Evolutionary conservation across 2,113 vertebrate species (phyloP).

Genomic region (Eonycteris spelaea): DNA sequence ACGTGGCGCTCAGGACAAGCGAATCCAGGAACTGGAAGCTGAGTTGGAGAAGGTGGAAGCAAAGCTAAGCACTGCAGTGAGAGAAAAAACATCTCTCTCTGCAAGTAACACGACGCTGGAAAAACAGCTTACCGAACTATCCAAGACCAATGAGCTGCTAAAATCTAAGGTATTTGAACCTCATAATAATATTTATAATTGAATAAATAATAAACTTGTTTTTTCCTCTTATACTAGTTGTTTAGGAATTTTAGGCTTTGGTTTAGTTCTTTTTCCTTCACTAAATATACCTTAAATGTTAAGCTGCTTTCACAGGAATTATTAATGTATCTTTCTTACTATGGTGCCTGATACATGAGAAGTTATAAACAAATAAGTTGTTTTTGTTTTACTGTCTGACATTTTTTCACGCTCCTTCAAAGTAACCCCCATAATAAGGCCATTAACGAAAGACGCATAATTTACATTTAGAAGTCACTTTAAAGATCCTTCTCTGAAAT

Average conservation of each 20-base stretch:
- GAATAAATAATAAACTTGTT: neutral
- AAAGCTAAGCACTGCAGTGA: constrained; percentile 86
- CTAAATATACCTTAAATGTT: neutral
- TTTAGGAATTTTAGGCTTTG: neutral
- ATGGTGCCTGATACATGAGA: neutral
- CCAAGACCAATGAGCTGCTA: constrained; percentile 90
- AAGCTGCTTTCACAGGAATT: neutral
- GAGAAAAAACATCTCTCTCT: constrained; percentile 90
- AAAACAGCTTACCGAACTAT: constrained; percentile 90
- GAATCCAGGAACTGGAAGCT: constrained; percentile 85
- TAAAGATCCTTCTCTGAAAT: neutral
- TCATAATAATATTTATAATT: neutral
- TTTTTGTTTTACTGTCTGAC: neutral
- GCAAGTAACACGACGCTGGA: constrained; percentile 89
- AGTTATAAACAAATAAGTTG: neutral
- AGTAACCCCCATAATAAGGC: neutral
- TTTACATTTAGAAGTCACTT: neutral
- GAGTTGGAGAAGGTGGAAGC: constrained; percentile 90
- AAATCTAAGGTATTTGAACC: constrained; percentile 90
- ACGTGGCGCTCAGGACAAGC: constrained; percentile 89
- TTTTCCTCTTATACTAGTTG: neutral
- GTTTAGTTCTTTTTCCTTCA: neutral
- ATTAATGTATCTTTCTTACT: neutral
- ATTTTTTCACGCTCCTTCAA: constrained; percentile 12
- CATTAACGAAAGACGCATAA: neutral